Evolutionary conservation across 64 coral and sea anemone genomes (phyloP), one percentile per base, ranked within the genome.

Genomic region (Catalaphyllia jardinei): DNA sequence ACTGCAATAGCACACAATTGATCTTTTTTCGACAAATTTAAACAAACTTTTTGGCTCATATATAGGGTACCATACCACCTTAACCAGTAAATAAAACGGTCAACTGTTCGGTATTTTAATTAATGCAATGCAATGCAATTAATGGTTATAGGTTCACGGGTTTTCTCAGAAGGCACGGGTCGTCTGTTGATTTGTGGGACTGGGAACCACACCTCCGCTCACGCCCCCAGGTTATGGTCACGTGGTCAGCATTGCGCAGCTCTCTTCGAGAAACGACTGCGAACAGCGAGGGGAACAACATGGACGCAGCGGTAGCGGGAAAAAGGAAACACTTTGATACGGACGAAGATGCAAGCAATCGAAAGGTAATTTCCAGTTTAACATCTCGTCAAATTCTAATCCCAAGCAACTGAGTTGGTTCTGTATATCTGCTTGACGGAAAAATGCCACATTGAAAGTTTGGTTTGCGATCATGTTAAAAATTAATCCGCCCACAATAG

Each of bases 261-360:
- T 69, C 25, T 27, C 33, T 69, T n/a, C 22, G 10, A 11, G n/a
- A n/a, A n/a, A n/a, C n/a, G n/a, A n/a, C n/a, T n/a, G n/a, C n/a
- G n/a, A n/a, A n/a, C n/a, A n/a, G 1, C 33, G 33, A 29, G 29
- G 18, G 4, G 46, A 4, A 12, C 62, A 71, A 50, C 9, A 85
- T 85, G 81, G 81, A 83, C 80, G 60, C 81, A 13, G 42, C 33
- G 20, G 62, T 83, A 22, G 78, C 55, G 30, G 78, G 78, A 1
- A 85, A 85, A 85, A 35, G 81, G 49, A 85, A 85, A 42, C 81
- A 85, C 63, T 85, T 85, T 51, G 81, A 85, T 71, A 27, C 62
- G 24, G 51, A 25, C 60, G 81, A 85, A 85, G 81, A 85, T 85
- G 24, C 31, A 13, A 69, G 20, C 63, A 85, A 71, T 67, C 62